These are phyloP conservation scores for Drosophila triauraria DNA, from an alignment of 1,140 invertebrate species.

Conservation along the genomic window DNA sequence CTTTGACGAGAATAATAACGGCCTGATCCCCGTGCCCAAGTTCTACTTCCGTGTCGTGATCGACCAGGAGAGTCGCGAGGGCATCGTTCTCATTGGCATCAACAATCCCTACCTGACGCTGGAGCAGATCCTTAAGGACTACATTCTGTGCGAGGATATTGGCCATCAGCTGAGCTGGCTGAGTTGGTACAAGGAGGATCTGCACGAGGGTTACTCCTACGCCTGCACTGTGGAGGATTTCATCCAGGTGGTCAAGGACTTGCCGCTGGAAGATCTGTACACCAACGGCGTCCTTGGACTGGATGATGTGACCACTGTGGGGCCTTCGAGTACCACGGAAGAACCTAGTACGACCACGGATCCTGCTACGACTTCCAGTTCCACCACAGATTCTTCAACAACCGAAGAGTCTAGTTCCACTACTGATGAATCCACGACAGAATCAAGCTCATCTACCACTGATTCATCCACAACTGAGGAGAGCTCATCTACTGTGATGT, in stretches of 20 bases:
- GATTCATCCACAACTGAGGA: slow-evolving; percentile 1
- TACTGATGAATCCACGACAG: slow-evolving; percentile 6
- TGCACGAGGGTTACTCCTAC: slow-evolving; percentile 88
- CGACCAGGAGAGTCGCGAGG: slow-evolving; percentile 84
- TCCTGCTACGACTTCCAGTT: not conserved
- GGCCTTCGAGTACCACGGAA: slow-evolving; percentile 1
- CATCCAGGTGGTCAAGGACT: slow-evolving; percentile 85
- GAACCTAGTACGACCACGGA: slow-evolving; percentile 12
- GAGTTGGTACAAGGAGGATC: slow-evolving; percentile 85
- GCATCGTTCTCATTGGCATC: slow-evolving; percentile 87
- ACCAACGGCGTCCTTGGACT: slow-evolving; percentile 75
- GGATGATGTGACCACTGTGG: slow-evolving; percentile 46
- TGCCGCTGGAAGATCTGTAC: slow-evolving; percentile 72
- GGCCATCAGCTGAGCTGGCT: slow-evolving; percentile 86
- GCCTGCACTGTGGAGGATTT: slow-evolving; percentile 89
- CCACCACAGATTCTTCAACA: slow-evolving; percentile 13
- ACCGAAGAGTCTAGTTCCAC: slow-evolving; percentile 5
- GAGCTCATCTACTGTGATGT: too few relatives aligned
- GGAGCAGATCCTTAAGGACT: slow-evolving; percentile 77
- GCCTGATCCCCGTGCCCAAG: slow-evolving; percentile 86
- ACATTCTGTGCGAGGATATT: slow-evolving; percentile 86
- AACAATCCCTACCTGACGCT: slow-evolving; percentile 87
- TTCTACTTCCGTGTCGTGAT: slow-evolving; percentile 87
- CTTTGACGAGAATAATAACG: slow-evolving; percentile 82
- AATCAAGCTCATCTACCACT: slow-evolving; percentile 14